Percentiles rank a stretch among this genome's conserved stretches.
Evolutionary conservation across 2,888 invertebrate genomes (phyloP).

Genomic region (Sinelater perroti): DNA sequence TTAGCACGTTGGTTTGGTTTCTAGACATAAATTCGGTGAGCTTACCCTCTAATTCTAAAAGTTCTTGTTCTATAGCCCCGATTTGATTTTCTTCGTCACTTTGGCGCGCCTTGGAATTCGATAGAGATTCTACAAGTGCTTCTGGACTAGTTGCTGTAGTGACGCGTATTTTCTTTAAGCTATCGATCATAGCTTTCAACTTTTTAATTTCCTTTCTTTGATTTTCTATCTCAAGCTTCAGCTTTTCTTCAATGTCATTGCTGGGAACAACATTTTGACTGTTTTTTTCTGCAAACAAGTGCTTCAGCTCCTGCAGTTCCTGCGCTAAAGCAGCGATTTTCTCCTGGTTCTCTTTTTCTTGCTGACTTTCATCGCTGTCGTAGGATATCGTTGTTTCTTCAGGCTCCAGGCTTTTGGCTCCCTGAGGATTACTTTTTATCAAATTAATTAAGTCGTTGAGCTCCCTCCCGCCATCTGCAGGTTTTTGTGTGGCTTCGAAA

Average conservation of each 20-base stretch:
- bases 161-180: too few species aligned
- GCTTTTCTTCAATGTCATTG: conserved; percentile 14
- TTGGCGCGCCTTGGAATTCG: neutral
- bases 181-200: conserved; percentile 9
- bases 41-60: conserved; percentile 5
- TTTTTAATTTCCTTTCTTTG: conserved; percentile 16
- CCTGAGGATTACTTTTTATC: conserved; percentile 19
- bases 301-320: conserved; percentile 11
- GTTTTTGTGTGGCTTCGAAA: conserved; percentile 24
- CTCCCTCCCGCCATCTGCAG: conserved; percentile 7
- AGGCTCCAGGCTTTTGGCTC: neutral
- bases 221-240: conserved; percentile 5
- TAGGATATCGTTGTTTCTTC: too few species aligned
- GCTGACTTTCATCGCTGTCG: neutral
- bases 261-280: neutral
- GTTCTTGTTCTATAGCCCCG: neutral
- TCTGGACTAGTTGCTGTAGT: too few species aligned
- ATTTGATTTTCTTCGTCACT: neutral
- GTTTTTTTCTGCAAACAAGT: conserved; percentile 1
- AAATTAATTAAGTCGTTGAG: conserved; percentile 13
- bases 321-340: conserved; percentile 4
- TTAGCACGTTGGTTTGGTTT: neutral
- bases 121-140: too few species aligned
- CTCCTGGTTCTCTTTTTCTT: conserved; percentile 17
- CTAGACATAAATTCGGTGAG: neutral